These are phyloP conservation scores for Calephelis perditalis DNA, from an alignment of 2,888 invertebrate species.

Conservation along the genomic window DNA sequence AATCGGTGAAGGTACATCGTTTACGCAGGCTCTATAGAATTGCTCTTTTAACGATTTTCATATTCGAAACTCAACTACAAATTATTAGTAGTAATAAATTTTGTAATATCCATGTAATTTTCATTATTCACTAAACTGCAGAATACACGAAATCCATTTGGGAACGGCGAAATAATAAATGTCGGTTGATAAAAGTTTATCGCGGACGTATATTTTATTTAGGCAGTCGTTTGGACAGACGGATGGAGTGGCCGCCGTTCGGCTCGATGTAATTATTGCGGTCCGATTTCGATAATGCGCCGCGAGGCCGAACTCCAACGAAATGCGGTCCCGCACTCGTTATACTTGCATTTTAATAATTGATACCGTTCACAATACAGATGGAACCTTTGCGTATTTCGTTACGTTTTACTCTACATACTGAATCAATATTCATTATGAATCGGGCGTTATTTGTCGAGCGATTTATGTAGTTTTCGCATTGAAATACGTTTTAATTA, in stretches of 20 bases:
- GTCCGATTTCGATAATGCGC: slow-evolving; percentile 73
- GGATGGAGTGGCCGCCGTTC: slow-evolving; percentile 56
- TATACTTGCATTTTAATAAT: slow-evolving; percentile 71
- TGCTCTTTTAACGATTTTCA: too few relatives aligned
- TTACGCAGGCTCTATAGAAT: too few relatives aligned
- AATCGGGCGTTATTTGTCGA: slow-evolving; percentile 25
- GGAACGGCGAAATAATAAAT: slow-evolving; percentile 23
- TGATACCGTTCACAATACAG: slow-evolving; percentile 54
- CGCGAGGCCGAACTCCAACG: slow-evolving; percentile 57
- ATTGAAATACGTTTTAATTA: slow-evolving; percentile 25
- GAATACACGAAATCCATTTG: slow-evolving; percentile 5
- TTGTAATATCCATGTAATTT: not conserved
- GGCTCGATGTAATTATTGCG: slow-evolving; percentile 73
- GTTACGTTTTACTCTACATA: slow-evolving; percentile 30
- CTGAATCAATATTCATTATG: slow-evolving; percentile 25
- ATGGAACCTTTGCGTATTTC: slow-evolving; percentile 60
- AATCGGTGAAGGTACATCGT: too few relatives aligned
- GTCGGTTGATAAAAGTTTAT: slow-evolving; percentile 58
- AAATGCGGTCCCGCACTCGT: slow-evolving; percentile 65
- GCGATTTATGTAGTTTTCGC: slow-evolving; percentile 15
- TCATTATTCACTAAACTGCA: slow-evolving; percentile 4
- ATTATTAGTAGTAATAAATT: too few relatives aligned
- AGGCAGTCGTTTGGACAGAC: slow-evolving; percentile 58
- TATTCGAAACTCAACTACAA: too few relatives aligned
- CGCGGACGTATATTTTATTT: slow-evolving; percentile 55